Conservation (phyloP, 1,140 invertebrate species). For the Meloidogyne floridensis region DNA sequence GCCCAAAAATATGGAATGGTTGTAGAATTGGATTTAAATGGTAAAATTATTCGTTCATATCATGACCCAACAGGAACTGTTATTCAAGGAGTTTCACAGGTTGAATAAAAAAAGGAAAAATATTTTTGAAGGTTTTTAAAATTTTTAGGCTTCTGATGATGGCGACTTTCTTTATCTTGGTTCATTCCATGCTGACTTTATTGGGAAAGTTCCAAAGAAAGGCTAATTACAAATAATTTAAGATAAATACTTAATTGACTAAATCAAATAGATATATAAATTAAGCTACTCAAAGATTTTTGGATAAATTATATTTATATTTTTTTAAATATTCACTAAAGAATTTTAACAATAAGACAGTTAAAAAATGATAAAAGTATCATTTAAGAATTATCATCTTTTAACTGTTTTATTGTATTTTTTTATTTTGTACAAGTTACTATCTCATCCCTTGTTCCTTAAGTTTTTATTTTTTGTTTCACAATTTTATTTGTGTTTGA, state of each 20-base stretch:
- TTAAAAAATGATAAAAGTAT: too few relatives aligned
- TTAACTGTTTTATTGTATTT: too few relatives aligned
- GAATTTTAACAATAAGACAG: too few relatives aligned
- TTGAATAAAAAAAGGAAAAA: conserved; percentile 49
- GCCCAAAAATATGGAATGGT: conserved; percentile 66
- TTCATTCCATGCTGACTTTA: conserved; percentile 60
- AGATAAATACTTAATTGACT: not conserved
- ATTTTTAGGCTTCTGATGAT: conserved; percentile 50
- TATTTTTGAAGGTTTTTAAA: not conserved
- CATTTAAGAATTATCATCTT: too few relatives aligned
- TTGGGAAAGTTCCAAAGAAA: conserved; percentile 51
- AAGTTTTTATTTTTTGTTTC: too few relatives aligned
- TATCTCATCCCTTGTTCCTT: too few relatives aligned
- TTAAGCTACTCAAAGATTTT: too few relatives aligned
- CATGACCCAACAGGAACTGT: conserved; percentile 66
- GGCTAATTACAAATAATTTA: not conserved
- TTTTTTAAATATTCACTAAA: too few relatives aligned
- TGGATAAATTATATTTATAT: too few relatives aligned
- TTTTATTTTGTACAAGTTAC: too few relatives aligned
- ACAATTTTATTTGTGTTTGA: too few relatives aligned
- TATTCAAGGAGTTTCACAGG: conserved; percentile 66
- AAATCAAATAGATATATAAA: not conserved
- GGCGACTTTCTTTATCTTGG: conserved; percentile 49
- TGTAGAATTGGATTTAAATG: conserved; percentile 65
- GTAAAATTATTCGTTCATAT: conserved; percentile 65